Evolutionary conservation across 2,888 invertebrate genomes (phyloP).

Genomic region (Conus canariensis): DNA sequence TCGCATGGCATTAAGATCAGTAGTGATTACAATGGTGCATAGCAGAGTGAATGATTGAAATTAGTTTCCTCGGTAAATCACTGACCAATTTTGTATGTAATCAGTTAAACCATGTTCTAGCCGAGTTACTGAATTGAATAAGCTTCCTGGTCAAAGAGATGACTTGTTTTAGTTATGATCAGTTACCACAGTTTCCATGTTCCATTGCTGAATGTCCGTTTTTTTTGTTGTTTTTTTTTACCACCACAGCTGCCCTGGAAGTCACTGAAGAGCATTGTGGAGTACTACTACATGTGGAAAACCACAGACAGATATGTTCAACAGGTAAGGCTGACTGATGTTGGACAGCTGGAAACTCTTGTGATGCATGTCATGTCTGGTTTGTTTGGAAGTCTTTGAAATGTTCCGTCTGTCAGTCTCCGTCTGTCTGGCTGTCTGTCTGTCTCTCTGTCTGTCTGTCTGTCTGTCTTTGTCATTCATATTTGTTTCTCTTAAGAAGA

Average conservation of each 20-base stretch:
- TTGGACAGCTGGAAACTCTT: no score
- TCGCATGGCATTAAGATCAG: no score
- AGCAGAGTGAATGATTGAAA: no score
- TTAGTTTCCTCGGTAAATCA: no score
- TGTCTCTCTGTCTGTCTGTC: neutral
- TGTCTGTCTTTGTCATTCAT: neutral
- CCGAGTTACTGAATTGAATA: no score
- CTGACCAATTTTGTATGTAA: no score
- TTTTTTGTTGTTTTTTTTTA: neutral
- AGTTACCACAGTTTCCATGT: neutral
- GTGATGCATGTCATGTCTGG: neutral
- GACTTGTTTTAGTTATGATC: no score
- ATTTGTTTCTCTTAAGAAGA: no score
- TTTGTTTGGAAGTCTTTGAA: neutral
- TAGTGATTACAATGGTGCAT: no score
- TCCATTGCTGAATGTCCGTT: neutral
- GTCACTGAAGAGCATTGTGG: slow-evolving; percentile 97
- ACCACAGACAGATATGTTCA: slow-evolving; percentile 99
- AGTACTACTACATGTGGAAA: slow-evolving; percentile 99
- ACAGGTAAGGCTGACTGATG: slow-evolving; percentile 66
- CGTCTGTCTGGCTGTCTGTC: neutral
- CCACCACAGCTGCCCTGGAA: slow-evolving; percentile 94
- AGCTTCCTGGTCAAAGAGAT: no score
- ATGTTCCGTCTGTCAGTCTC: neutral
- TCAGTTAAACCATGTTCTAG: no score